Evolutionary conservation across 1,140 invertebrate species (phyloP).

Genomic region (Samia ricini): DNA sequence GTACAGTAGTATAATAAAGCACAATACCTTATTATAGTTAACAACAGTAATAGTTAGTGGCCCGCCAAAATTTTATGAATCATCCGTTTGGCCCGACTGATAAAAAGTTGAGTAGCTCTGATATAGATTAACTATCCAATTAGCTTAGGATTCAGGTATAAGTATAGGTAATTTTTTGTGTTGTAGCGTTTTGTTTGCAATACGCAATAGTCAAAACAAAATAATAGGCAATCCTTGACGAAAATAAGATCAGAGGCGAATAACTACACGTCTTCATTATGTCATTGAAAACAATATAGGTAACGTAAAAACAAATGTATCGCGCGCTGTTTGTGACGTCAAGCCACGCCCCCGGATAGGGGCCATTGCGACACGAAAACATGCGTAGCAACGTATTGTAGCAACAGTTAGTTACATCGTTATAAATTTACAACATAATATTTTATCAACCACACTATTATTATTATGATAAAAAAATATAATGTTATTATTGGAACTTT

Average conservation of each 20-base stretch:
- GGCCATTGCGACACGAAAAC: neutral
- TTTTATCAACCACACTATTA: neutral
- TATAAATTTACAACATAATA: neutral
- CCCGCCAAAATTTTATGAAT: too few species aligned
- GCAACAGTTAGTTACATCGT: neutral
- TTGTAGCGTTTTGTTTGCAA: too few species aligned
- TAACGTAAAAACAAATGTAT: slow-evolving; percentile 7
- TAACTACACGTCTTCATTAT: neutral
- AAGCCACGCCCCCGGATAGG: slow-evolving; percentile 43
- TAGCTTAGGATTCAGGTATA: too few species aligned
- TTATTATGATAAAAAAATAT: neutral
- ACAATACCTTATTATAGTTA: too few species aligned
- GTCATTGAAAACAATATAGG: slow-evolving; percentile 9
- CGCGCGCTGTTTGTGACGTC: slow-evolving; percentile 36
- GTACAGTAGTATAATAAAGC: too few species aligned
- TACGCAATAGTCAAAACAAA: neutral
- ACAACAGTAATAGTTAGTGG: too few species aligned
- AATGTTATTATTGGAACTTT: too few species aligned
- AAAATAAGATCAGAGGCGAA: slow-evolving; percentile 1
- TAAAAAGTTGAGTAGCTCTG: too few species aligned
- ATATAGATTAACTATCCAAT: too few species aligned
- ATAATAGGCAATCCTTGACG: neutral
- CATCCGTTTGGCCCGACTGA: too few species aligned
- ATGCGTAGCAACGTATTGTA: neutral
- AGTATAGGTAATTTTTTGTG: too few species aligned